Evolutionary conservation across 2,113 vertebrate genomes (phyloP).

Genomic region (Rynchops niger): DNA sequence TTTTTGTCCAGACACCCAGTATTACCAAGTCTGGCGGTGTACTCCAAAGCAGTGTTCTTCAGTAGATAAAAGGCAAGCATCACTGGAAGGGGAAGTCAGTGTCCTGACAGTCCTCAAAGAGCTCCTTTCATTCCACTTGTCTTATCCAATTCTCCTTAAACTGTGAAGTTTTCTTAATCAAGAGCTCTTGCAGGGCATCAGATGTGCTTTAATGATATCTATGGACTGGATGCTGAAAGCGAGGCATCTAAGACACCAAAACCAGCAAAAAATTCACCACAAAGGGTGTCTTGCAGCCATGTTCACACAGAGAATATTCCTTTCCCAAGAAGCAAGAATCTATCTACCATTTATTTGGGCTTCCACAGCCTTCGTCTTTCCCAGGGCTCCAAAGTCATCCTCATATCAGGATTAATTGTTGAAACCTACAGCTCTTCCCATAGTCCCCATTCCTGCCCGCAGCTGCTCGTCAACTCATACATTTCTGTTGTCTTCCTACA

Average conservation of each 20-base stretch:
- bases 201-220: neutral
- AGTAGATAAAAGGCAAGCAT: neutral
- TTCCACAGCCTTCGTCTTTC: neutral
- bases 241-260: neutral
- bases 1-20: neutral
- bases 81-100: neutral
- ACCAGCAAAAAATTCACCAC: neutral
- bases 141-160: neutral
- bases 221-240: neutral
- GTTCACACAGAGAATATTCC: neutral
- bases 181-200: neutral
- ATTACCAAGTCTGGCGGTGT: neutral
- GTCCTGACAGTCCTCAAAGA: neutral
- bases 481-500: neutral
- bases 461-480: neutral
- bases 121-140: neutral
- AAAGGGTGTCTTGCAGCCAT: neutral
- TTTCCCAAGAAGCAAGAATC: neutral
- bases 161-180: neutral
- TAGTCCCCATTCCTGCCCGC: neutral
- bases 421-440: neutral
- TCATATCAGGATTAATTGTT: fast-evolving
- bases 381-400: neutral
- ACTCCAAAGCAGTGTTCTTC: neutral
- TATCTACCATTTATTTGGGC: neutral